A percentile compares a stretch with the other conserved stretches of the same genome.
phyloP scores from a whole-genome alignment of 2,888 invertebrate species.

The Zelleria hepariella region DNA sequence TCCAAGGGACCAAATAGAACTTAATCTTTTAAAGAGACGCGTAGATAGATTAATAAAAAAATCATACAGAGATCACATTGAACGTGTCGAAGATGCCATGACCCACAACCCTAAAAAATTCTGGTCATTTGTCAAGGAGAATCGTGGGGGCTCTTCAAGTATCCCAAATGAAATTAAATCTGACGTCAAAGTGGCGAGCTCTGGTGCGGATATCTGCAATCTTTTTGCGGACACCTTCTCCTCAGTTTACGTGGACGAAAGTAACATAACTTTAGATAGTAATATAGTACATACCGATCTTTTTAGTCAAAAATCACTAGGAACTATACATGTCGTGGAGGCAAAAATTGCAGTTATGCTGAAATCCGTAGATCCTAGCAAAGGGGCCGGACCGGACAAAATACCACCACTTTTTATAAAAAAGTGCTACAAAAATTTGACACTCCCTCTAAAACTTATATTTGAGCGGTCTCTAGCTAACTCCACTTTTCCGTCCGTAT shows the following conservation, averaged over 20 bases:
- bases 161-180: neutral
- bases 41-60: neutral
- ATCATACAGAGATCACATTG: neutral
- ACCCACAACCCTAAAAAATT: neutral
- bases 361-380: neutral
- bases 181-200: neutral
- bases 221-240: neutral
- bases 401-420: neutral
- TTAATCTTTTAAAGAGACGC: neutral
- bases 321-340: neutral
- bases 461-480: neutral
- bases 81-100: neutral
- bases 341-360: neutral
- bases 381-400: neutral
- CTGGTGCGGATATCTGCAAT: neutral
- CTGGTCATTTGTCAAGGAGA: neutral
- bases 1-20: neutral
- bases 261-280: neutral
- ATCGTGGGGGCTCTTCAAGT: neutral
- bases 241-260: neutral
- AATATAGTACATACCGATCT: too few species aligned
- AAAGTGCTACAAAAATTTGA: neutral
- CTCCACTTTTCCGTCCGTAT: neutral
- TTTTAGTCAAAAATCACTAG: neutral
- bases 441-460: neutral